Base-by-base conservation (phyloP, 2,888 invertebrate species). In the Notodonta dromedarius region DNA sequence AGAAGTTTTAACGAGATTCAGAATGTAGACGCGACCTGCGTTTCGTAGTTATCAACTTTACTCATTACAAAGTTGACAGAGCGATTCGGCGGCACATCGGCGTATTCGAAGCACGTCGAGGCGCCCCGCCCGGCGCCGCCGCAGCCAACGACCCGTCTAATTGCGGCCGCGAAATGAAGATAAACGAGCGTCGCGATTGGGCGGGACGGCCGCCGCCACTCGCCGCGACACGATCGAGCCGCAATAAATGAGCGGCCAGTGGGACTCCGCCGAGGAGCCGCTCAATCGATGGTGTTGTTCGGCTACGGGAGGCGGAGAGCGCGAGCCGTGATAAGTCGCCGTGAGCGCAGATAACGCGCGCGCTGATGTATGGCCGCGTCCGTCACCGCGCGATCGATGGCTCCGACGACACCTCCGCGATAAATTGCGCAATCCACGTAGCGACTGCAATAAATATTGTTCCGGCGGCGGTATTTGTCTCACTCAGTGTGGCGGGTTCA, bases 91-190 rank as follows among this genome's bases (percentile, higher is more conserved):
- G 63, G 69, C 52, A 82, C 75, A 67, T 73, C 80, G 82, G 84
- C 77, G 88, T 93, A 93, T 93, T 91, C 93, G 83, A 82, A 83
- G 90, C 92, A 91, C 92, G 93, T 91, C 89, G 84, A 79, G 79
- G 80, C 78, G 82, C 80, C 82, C 83, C 77, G 69, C 74, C 80
- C 85, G 83, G 79, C 66, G 63, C 62, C 58, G 61, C 88, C 89
- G 93, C 94, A 94, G 92, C 93, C 95, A 94, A 94, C 95, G 95
- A 95, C 94, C 95, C 95, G 94, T 95, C 95, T 95, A 95, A 95
- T 95, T 95, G 95, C 93, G 94, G 93, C 94, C 93, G 92, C 94
- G 88, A 90, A 95, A 95, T 95, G 95, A 95, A 95, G 95, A 95
- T 94, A 94, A 95, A 95, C 95, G 95, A 95, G 94, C 93, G 87